Evolutionary conservation across 2,797 vertebrate species (phyloP).

Genomic region (Neoniphon sammara): DNA sequence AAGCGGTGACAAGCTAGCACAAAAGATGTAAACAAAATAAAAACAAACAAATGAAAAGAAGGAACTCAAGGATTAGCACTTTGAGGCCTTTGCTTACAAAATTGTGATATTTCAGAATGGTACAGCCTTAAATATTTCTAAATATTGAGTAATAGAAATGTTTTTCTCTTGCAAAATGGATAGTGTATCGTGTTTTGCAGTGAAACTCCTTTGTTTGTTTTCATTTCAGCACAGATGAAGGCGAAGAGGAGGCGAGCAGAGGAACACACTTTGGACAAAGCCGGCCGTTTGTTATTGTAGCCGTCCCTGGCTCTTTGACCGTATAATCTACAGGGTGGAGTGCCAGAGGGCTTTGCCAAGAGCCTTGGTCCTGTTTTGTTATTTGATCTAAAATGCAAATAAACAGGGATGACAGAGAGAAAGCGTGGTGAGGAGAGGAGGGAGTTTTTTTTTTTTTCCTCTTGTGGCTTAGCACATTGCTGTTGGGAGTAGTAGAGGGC

Average conservation of each 20-base stretch:
- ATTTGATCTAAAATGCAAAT: constrained; percentile 41
- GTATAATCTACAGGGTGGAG: constrained; percentile 46
- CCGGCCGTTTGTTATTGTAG: constrained; percentile 21
- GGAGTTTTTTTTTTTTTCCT: not conserved
- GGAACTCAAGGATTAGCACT: no score
- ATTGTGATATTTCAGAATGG: no score
- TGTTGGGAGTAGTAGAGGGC: not conserved
- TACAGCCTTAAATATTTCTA: no score
- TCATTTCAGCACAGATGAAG: constrained; percentile 13
- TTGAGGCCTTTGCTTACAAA: no score
- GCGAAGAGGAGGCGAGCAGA: constrained; percentile 2
- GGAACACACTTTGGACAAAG: not conserved
- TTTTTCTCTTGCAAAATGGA: not conserved
- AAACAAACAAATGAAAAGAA: no score
- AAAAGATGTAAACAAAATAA: no score
- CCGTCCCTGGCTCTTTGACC: constrained; percentile 1
- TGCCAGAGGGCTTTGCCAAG: constrained; percentile 13
- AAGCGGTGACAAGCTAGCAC: no score
- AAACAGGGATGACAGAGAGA: constrained; percentile 38
- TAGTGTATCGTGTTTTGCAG: not conserved
- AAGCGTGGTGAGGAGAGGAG: not conserved
- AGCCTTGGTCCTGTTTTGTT: constrained; percentile 41
- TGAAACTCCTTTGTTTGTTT: not conserved
- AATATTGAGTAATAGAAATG: no score
- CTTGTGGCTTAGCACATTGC: not conserved